These are phyloP conservation scores for Homarus americanus DNA, from an alignment of 1,140 invertebrate genomes.

Conservation along the genomic window DNA sequence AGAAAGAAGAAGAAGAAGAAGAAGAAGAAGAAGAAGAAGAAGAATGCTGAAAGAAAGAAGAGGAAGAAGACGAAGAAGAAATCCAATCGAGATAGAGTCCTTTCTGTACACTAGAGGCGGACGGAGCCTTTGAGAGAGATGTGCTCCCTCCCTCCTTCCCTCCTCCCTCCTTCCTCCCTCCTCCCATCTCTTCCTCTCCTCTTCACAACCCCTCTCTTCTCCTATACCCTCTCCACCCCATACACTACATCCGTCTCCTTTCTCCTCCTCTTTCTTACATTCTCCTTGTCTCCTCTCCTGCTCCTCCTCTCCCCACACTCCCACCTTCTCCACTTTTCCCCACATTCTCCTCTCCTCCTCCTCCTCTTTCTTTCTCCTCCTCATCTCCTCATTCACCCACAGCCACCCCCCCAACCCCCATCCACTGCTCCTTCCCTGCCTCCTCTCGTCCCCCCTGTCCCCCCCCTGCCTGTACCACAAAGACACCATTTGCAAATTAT, in stretches of 20 bases:
- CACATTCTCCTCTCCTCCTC: not conserved
- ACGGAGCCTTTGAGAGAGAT: not conserved
- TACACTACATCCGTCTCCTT: no score
- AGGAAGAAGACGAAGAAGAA: not conserved
- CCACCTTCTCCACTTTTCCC: not conserved
- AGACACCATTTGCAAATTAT: slow-evolving; percentile 21
- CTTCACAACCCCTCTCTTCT: not conserved
- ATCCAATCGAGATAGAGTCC: not conserved
- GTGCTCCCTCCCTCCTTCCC: not conserved
- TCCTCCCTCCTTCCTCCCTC: not conserved
- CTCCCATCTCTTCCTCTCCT: not conserved
- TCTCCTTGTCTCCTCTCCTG: not conserved
- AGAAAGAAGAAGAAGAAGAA: not conserved
- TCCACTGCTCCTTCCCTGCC: not conserved
- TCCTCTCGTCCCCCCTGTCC: not conserved
- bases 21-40: not conserved
- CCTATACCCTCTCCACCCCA: not conserved
- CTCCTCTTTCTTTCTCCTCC: not conserved
- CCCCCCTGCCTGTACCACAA: not conserved
- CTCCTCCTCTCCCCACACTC: not conserved
- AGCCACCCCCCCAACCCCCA: not conserved
- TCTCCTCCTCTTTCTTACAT: not conserved
- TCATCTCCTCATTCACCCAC: not conserved
- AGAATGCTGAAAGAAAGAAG: no score
- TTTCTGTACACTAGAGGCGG: not conserved